These are phyloP conservation scores for Cinclus mexicanus DNA, from an alignment of 2,113 vertebrate genomes.

Conservation along the genomic window DNA sequence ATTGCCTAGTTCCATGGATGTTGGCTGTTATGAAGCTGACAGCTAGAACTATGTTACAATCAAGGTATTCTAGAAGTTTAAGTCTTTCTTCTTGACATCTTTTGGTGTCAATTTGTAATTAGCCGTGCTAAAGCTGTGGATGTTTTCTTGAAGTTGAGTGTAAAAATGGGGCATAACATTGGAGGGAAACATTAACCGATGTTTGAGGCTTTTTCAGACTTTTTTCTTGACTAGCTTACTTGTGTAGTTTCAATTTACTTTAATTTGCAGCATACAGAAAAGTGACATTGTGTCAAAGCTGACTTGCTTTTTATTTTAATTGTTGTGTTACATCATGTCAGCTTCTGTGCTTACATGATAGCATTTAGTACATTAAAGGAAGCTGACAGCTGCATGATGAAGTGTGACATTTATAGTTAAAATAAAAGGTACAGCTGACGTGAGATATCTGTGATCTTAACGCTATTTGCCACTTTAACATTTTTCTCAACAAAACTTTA, in stretches of 20 bases:
- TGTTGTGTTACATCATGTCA: slow-evolving; percentile 54
- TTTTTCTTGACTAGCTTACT: not conserved
- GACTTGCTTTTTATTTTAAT: slow-evolving; percentile 58
- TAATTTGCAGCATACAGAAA: slow-evolving; percentile 12
- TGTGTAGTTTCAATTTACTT: not conserved
- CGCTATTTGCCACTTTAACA: slow-evolving; percentile 52
- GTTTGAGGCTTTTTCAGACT: not conserved
- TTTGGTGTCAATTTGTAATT: not conserved
- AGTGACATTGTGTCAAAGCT: slow-evolving; percentile 21
- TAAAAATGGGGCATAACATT: not conserved
- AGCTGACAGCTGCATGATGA: slow-evolving; percentile 65
- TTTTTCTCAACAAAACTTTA: slow-evolving; percentile 38
- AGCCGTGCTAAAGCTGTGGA: not conserved
- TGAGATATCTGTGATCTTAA: slow-evolving; percentile 56
- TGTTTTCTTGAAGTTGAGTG: not conserved
- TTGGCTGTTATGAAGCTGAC: not conserved
- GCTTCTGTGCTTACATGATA: slow-evolving; percentile 36
- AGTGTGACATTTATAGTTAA: slow-evolving; percentile 69
- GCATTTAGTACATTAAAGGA: slow-evolving; percentile 51
- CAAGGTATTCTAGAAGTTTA: not conserved
- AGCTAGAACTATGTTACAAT: not conserved
- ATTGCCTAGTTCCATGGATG: not conserved
- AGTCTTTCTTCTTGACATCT: not conserved
- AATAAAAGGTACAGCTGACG: slow-evolving; percentile 51
- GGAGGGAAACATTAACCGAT: not conserved